Evolutionary conservation across 2,113 vertebrate genomes (phyloP).

Genomic region (Microtus pennsylvanicus): DNA sequence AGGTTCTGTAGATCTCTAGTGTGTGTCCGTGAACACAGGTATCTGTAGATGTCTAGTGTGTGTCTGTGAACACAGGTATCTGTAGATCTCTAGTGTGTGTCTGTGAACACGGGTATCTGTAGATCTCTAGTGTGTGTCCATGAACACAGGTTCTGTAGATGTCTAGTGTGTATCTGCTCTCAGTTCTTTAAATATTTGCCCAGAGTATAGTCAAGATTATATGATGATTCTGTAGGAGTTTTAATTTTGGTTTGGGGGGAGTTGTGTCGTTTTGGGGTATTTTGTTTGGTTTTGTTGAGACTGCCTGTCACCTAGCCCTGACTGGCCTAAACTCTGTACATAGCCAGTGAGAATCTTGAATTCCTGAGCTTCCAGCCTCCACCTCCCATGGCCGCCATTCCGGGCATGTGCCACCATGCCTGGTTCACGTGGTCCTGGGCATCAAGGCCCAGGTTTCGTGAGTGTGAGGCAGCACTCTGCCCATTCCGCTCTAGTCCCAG

Average conservation of each 20-base stretch:
- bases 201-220: not conserved
- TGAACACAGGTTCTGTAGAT: too few relatives aligned
- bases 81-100: too few relatives aligned
- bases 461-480: not conserved
- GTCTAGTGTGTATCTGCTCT: not conserved
- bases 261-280: too few relatives aligned
- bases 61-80: not conserved
- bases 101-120: too few relatives aligned
- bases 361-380: not conserved
- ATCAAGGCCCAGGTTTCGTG: too few relatives aligned
- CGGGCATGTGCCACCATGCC: not conserved
- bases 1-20: not conserved
- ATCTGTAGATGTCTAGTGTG: not conserved
- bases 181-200: not conserved
- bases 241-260: not conserved
- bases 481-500: too few relatives aligned
- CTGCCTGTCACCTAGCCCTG: not conserved
- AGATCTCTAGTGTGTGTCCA: too few relatives aligned
- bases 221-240: not conserved
- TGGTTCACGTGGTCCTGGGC: not conserved
- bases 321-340: not conserved
- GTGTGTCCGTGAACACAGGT: not conserved
- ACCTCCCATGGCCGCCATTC: not conserved
- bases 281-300: not conserved
- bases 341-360: not conserved